phyloP scores from a whole-genome alignment of 2,888 invertebrate species.

The Platycheirus albimanus region DNA sequence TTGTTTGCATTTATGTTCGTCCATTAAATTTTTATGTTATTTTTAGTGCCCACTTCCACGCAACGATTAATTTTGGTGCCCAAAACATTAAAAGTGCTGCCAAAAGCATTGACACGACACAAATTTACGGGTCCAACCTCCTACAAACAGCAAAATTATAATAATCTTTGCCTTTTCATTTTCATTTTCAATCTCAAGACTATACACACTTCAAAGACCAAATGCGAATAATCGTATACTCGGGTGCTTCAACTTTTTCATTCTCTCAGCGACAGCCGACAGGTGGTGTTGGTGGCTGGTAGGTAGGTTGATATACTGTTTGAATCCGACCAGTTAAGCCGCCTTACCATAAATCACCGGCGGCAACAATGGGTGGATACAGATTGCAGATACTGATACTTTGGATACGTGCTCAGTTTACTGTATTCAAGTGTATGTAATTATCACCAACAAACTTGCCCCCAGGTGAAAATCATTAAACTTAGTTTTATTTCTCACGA shows the following conservation, averaged over 20 bases:
- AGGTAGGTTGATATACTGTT: conserved; percentile 6
- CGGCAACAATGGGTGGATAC: conserved; percentile 42
- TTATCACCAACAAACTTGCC: conserved; percentile 26
- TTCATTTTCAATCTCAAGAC: too few species aligned
- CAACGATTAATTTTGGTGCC: neutral
- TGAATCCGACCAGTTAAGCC: conserved; percentile 15
- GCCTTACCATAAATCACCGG: conserved; percentile 36
- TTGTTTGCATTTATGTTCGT: neutral
- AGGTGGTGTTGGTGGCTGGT: conserved; percentile 1
- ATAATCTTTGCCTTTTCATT: too few species aligned
- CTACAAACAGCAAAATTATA: conserved; percentile 3
- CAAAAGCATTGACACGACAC: conserved; percentile 21
- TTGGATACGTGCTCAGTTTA: conserved; percentile 22
- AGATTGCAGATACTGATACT: too few species aligned
- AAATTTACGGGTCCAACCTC: conserved; percentile 16
- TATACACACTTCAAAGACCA: too few species aligned
- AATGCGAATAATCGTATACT: too few species aligned
- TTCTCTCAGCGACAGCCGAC: neutral
- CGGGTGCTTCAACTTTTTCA: neutral
- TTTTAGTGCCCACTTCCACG: neutral
- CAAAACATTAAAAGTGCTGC: conserved; percentile 6
- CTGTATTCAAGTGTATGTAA: conserved; percentile 37
- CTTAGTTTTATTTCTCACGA: conserved; percentile 32
- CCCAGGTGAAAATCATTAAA: neutral
- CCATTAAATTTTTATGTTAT: neutral